phyloP scores from a whole-genome alignment of 2,888 invertebrate genomes.

The Cephus pygmeus region DNA sequence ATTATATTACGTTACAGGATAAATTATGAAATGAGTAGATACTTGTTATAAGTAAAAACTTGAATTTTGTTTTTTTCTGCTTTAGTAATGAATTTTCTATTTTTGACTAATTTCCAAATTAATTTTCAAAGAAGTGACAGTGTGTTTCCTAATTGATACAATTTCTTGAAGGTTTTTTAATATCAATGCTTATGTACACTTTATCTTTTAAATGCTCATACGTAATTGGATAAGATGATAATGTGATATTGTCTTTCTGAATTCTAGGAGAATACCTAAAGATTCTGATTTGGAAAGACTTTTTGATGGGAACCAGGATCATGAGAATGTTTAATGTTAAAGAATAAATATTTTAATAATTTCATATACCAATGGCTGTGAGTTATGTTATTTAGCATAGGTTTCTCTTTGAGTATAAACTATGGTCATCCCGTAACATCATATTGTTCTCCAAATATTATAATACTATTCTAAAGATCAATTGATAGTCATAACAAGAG shows the following conservation, averaged over 20 bases:
- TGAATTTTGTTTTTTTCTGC: not conserved
- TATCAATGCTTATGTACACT: not conserved
- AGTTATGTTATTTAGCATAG: not conserved
- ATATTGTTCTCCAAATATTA: not conserved
- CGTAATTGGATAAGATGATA: not conserved
- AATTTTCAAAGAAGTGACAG: not conserved
- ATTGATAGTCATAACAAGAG: not conserved
- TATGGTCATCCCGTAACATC: not conserved
- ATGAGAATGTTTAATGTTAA: not conserved
- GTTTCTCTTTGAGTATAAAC: not conserved
- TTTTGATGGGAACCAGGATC: not conserved
- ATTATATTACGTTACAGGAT: not conserved
- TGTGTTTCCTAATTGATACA: not conserved
- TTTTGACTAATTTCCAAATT: not conserved
- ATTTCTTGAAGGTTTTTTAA: not conserved
- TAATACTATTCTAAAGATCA: not conserved
- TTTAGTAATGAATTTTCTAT: not conserved
- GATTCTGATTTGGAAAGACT: not conserved
- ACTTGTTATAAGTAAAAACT: not conserved
- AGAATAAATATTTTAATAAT: not conserved
- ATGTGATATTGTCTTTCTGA: not conserved
- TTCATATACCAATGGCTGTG: not conserved
- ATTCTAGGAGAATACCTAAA: not conserved
- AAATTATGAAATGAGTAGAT: not conserved
- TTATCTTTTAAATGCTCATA: too few species aligned